phyloP scores from a whole-genome alignment of 2,888 invertebrate genomes.

The Zygothrica quintamaculata region DNA sequence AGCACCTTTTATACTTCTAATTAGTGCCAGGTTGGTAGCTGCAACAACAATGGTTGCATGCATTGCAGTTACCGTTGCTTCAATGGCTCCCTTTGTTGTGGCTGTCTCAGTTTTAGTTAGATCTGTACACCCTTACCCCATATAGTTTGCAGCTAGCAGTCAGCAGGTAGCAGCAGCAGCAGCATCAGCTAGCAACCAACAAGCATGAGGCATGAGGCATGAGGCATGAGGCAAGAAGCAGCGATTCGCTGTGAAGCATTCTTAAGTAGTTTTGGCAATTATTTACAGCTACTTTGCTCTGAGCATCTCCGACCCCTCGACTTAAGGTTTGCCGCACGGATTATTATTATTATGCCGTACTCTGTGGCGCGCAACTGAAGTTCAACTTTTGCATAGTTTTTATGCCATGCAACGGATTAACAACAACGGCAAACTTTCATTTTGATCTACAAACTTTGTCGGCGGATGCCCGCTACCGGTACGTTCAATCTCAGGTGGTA shows the following conservation, averaged over 20 bases:
- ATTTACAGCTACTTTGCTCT: slow-evolving; percentile 75
- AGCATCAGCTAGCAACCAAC: slow-evolving; percentile 21
- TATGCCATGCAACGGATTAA: slow-evolving; percentile 76
- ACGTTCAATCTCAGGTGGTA: slow-evolving; percentile 66
- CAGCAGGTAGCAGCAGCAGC: no score
- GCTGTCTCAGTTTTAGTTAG: slow-evolving; percentile 35
- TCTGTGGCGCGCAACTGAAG: slow-evolving; percentile 35
- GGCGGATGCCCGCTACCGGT: slow-evolving; percentile 14
- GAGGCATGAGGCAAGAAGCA: slow-evolving; percentile 2
- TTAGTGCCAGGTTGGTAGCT: slow-evolving; percentile 74
- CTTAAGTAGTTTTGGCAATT: slow-evolving; percentile 81
- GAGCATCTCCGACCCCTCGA: slow-evolving; percentile 21
- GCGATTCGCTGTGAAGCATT: slow-evolving; percentile 71
- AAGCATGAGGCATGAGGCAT: slow-evolving; percentile 30
- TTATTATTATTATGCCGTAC: slow-evolving; percentile 74
- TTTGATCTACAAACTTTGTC: slow-evolving; percentile 74
- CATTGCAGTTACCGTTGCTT: slow-evolving; percentile 61
- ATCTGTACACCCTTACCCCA: background rate
- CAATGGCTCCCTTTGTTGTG: slow-evolving; percentile 63
- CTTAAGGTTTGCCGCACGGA: slow-evolving; percentile 75
- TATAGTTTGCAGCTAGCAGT: background rate
- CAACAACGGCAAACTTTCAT: slow-evolving; percentile 73
- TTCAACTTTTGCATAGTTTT: slow-evolving; percentile 76
- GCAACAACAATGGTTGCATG: slow-evolving; percentile 57
- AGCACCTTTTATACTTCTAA: slow-evolving; percentile 80